Percentiles rank a stretch among this genome's conserved stretches.
Evolutionary conservation across 1,140 invertebrate genomes (phyloP).

Genomic region (Drosophila ohnishii): DNA sequence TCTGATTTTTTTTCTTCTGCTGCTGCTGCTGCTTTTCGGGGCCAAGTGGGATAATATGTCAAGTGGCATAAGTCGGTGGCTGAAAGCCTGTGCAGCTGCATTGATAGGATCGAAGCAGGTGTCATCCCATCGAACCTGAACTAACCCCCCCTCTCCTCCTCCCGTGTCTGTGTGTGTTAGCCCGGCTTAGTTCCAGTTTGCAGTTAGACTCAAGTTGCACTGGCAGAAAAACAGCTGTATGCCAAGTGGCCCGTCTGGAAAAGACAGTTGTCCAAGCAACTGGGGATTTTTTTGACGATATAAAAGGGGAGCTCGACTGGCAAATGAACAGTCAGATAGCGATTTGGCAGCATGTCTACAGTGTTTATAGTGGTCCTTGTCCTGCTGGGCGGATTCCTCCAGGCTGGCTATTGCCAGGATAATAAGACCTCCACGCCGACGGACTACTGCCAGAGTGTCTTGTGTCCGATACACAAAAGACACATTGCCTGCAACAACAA

Average conservation of each 20-base stretch:
- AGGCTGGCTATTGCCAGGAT: slow-evolving; percentile 2
- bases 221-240: slow-evolving; percentile 40
- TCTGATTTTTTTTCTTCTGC: background rate
- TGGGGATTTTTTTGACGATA: slow-evolving; percentile 21
- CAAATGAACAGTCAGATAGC: slow-evolving; percentile 29
- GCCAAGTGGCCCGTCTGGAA: slow-evolving; percentile 38
- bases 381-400: slow-evolving; percentile 6
- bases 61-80: slow-evolving; percentile 50
- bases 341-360: slow-evolving; percentile 14
- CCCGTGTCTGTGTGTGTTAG: slow-evolving; percentile 28
- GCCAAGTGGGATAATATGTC: slow-evolving; percentile 69
- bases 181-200: slow-evolving; percentile 35
- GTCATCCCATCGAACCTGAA: slow-evolving; percentile 48
- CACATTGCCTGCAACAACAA: slow-evolving; percentile 62
- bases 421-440: background rate
- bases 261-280: slow-evolving; percentile 63
- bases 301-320: slow-evolving; percentile 46
- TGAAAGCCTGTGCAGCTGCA: slow-evolving; percentile 56
- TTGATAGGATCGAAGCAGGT: slow-evolving; percentile 63
- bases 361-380: slow-evolving; percentile 2
- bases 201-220: slow-evolving; percentile 32
- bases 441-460: slow-evolving; percentile 49
- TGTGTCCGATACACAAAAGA: slow-evolving; percentile 43
- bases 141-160: too few relatives aligned
- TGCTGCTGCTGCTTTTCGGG: slow-evolving; percentile 3